Percentiles rank a stretch among this genome's conserved stretches.
Evolutionary conservation across 2,113 vertebrate genomes (phyloP).

Genomic region (Chitala chitala): DNA sequence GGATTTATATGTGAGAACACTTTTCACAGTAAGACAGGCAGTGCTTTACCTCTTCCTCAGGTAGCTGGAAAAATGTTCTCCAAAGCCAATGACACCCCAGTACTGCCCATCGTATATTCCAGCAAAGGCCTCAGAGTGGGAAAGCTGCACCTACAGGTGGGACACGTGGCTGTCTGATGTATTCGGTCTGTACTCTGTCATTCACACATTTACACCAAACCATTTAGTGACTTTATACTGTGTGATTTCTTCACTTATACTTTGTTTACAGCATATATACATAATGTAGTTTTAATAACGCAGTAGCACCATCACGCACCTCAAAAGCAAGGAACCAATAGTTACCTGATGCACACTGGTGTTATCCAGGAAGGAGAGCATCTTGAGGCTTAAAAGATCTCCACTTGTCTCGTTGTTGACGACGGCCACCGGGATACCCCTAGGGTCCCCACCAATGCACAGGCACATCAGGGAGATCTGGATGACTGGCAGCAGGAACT

Average conservation of each 20-base stretch:
- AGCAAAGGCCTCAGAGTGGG: conserved; percentile 58
- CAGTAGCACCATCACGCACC: not conserved
- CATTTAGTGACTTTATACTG: not conserved
- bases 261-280: not conserved
- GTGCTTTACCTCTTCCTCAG: conserved; percentile 58
- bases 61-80: conserved; percentile 65
- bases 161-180: not conserved
- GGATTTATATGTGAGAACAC: not conserved
- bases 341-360: conserved; percentile 59
- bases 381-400: conserved; percentile 43
- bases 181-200: not conserved
- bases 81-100: conserved; percentile 65
- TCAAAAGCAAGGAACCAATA: not conserved
- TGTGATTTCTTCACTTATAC: not conserved
- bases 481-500: conserved; percentile 71
- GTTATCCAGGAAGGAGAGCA: conserved; percentile 68
- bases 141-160: conserved; percentile 50
- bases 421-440: conserved; percentile 61
- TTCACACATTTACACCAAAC: not conserved
- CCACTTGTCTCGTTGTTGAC: conserved; percentile 66
- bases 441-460: conserved; percentile 64
- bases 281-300: no score
- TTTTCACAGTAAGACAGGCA: not conserved
- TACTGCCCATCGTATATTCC: conserved; percentile 61
- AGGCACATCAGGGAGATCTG: conserved; percentile 69